These are phyloP conservation scores for Asbolus verrucosus DNA, from an alignment of 1,140 invertebrate species.

Conservation along the genomic window DNA sequence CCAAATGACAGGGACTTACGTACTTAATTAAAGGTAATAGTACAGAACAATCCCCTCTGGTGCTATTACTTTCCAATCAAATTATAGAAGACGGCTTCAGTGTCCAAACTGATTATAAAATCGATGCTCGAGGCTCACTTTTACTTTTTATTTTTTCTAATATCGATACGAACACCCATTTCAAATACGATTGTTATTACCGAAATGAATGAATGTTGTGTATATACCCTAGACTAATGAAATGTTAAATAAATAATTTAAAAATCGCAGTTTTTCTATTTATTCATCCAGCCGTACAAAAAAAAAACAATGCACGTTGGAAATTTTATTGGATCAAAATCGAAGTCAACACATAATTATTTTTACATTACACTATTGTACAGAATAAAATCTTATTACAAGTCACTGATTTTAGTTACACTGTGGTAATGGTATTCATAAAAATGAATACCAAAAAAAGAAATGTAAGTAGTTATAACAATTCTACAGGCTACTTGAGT, in stretches of 20 bases:
- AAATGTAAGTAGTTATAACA: too few relatives aligned
- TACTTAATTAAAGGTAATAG: constrained; percentile 55
- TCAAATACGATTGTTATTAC: constrained; percentile 22
- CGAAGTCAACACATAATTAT: constrained; percentile 40
- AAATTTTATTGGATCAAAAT: constrained; percentile 45
- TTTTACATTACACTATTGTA: constrained; percentile 46
- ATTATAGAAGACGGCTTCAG: constrained; percentile 52
- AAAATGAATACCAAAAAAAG: constrained; percentile 18
- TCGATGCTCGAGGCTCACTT: too few relatives aligned
- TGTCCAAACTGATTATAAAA: constrained; percentile 44
- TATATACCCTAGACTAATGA: constrained; percentile 62
- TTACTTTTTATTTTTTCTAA: constrained; percentile 8
- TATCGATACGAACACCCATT: not conserved
- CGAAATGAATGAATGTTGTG: constrained; percentile 59
- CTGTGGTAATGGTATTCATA: not conserved
- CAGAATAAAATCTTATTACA: constrained; percentile 31
- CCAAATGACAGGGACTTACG: constrained; percentile 45
- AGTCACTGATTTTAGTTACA: constrained; percentile 18
- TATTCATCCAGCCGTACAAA: not conserved
- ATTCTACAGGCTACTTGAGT: constrained; percentile 35
- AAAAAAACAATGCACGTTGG: not conserved
- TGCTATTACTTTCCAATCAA: constrained; percentile 55
- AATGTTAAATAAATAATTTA: constrained; percentile 62
- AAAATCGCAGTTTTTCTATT: constrained; percentile 38
- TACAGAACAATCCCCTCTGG: constrained; percentile 51